Percentiles rank a stretch among this genome's conserved stretches.
Conservation (phyloP, 2,113 vertebrate species). For the Lagopus leucura region DNA sequence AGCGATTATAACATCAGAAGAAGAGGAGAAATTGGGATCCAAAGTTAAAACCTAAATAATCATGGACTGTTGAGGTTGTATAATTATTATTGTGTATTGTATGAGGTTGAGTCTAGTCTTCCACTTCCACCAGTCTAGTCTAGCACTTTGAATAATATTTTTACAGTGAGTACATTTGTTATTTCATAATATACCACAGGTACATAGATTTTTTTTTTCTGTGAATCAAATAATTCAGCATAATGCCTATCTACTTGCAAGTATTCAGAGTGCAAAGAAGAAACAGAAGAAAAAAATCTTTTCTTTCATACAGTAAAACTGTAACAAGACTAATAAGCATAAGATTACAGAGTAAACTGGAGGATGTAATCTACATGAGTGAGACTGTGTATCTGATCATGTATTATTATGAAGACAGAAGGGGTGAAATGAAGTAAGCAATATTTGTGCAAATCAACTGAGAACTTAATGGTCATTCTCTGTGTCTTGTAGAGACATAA, state of each 20-base stretch:
- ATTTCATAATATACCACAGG: not conserved
- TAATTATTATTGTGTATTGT: too few species aligned
- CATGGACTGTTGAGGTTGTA: not conserved
- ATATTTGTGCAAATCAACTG: not conserved
- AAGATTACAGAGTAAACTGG: not conserved
- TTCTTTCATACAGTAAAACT: not conserved
- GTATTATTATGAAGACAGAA: not conserved
- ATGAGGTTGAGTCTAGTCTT: not conserved
- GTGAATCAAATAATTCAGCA: not conserved
- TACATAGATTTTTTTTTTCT: not conserved
- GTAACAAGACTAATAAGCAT: not conserved
- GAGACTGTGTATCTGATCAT: not conserved
- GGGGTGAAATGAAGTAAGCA: not conserved
- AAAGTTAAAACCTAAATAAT: not conserved
- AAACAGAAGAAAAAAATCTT: not conserved
- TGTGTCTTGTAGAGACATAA: not conserved
- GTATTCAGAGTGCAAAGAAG: accelerated
- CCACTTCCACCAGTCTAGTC: too few species aligned
- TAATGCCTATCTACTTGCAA: not conserved
- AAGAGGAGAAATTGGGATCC: accelerated
- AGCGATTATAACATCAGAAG: not conserved
- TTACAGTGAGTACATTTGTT: not conserved
- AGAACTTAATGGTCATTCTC: not conserved
- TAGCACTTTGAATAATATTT: not conserved
- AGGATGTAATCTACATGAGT: not conserved